Evolutionary conservation across 2,113 vertebrate species (phyloP), one percentile per base, ranked within the genome.

Genomic region (Chaetorhynchus papuensis): DNA sequence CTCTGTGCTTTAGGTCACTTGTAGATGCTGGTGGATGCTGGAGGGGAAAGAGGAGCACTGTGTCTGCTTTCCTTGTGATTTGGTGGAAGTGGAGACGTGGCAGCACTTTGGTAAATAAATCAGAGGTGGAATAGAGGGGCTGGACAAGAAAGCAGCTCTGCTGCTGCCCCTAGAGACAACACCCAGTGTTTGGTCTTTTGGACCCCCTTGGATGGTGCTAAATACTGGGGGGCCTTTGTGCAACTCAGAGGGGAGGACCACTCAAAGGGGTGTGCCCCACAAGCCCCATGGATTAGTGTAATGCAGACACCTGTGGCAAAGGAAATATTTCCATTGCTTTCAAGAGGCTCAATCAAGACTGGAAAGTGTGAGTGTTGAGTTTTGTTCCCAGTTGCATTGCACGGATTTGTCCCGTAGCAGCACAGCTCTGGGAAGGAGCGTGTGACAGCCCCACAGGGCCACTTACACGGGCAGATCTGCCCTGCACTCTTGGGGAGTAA

Each of bases 371-470:
- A 35, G 57, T 2, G 2, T 49, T 47, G 53, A 89, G 83, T 64
- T 94, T 81, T 59, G 39, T 44, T 87, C 1, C 2, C 63, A 1
- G 4, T 23, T 52, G 63, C 28, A 1, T 31, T 16, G 54, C 68
- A 71, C 23, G 53, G 72, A 26, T 83, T 53, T 50, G 78, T 44
- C 59, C 52, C 5, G 15, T 21, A 1, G 27, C 2, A 7, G 45
- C 66, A 7, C 37, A 0, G 6, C 61, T 70, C 57, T 3, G 47
- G 6, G 1, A 2, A 26, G 75, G 70, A 42, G n/a, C 2, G 0
- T 33, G 52, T 50, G 56, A 26, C 6, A 11, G 3, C 56, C 66
- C 65, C 42, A 17, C 0, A 1, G 80, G 83, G 49, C 52, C 41
- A 15, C 68, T 59, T 45, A 37, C 10, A 13, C 6, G 3, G 33